Conservation (phyloP, 2,797 vertebrate species). For the Allobates femoralis region DNA sequence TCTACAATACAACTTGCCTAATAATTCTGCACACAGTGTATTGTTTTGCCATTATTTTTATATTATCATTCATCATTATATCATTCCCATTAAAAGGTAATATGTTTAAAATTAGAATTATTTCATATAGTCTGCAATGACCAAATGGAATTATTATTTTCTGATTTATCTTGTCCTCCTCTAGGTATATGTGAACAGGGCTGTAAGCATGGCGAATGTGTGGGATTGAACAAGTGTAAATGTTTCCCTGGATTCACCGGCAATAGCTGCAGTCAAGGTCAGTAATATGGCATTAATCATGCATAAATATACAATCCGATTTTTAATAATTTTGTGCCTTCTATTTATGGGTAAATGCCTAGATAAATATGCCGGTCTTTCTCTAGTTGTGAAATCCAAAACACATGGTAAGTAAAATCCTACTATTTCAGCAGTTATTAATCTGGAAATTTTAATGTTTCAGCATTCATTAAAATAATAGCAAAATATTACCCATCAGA, state of each 20-base stretch:
- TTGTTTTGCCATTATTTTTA: too few species aligned
- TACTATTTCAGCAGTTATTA: neutral
- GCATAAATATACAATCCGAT: neutral
- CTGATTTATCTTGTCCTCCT: conserved; percentile 63
- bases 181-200: conserved; percentile 90
- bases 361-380: neutral
- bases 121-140: neutral
- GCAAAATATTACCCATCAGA: neutral
- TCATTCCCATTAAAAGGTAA: neutral
- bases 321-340: neutral
- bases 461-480: neutral
- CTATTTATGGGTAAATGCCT: neutral
- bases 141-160: neutral
- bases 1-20: too few species aligned
- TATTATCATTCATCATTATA: too few species aligned
- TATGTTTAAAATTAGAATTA: neutral
- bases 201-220: conserved; percentile 94
- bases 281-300: conserved; percentile 63
- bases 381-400: neutral
- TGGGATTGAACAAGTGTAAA: conserved; percentile 92
- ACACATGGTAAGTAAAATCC: neutral
- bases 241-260: conserved; percentile 93
- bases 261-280: conserved; percentile 94
- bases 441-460: neutral
- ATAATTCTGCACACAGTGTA: too few species aligned